Percentiles rank a stretch among this genome's conserved stretches.
These are phyloP conservation scores for Hirudo medicinalis DNA, from an alignment of 1,140 invertebrate genomes.

Conservation along the genomic window DNA sequence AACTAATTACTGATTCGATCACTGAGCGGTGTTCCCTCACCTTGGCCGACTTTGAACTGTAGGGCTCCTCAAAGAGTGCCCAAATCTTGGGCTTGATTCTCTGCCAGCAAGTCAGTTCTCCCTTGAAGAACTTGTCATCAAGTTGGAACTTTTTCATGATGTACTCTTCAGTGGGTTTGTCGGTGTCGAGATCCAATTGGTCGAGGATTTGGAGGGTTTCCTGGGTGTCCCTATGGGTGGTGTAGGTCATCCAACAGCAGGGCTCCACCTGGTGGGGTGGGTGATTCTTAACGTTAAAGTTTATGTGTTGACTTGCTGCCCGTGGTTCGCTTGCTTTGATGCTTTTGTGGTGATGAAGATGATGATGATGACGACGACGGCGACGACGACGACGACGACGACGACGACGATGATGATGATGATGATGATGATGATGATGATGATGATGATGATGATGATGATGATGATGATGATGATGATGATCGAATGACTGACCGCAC, in stretches of 20 bases:
- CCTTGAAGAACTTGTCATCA: constrained; percentile 18
- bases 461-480: too few species aligned
- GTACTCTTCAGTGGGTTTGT: constrained; percentile 22
- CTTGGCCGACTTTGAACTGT: constrained; percentile 24
- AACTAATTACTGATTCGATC: too few species aligned
- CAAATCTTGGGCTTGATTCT: constrained; percentile 22
- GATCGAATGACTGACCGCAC: too few species aligned
- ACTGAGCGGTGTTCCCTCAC: constrained; percentile 25
- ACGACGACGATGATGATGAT: not conserved
- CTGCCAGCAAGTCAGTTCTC: constrained; percentile 21
- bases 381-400: not conserved
- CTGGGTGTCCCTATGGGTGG: constrained; percentile 81
- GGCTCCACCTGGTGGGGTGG: constrained; percentile 56
- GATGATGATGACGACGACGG: not conserved
- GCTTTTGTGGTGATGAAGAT: not conserved
- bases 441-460: too few species aligned
- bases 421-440: not conserved
- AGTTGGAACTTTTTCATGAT: constrained; percentile 23
- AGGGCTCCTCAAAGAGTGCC: constrained; percentile 48
- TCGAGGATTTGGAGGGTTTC: constrained; percentile 26
- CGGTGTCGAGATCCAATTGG: constrained; percentile 22
- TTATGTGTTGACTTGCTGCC: too few species aligned
- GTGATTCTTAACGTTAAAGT: too few species aligned
- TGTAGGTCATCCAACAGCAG: constrained; percentile 93
- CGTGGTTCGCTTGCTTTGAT: too few species aligned